Base-by-base conservation (phyloP, 2,113 vertebrate species). In the Lepus americanus region DNA sequence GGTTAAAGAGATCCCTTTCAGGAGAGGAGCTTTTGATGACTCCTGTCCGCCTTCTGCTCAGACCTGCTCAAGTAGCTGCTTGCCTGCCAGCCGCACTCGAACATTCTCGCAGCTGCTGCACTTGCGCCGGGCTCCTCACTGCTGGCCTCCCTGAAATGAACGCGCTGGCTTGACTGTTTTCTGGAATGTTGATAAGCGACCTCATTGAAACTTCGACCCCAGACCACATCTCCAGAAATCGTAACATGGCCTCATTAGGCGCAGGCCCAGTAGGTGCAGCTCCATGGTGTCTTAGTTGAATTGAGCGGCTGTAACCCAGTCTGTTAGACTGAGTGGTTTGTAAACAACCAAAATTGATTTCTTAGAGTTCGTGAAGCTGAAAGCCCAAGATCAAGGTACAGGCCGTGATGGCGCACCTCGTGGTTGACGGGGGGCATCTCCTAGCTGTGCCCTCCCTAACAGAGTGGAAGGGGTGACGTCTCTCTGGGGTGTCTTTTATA, bases 1-100 rank as follows among this genome's bases (percentile, higher is more conserved):
- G 51, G 83, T 39, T 87, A 49, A 76, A 94, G 89, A 90, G 66
- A 91, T 86, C 64, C 59, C 73, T 95, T 79, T 93, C 94, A 74
- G 90, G 69, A 92, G 36, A 61, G 20, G 53, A 84, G 53, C 53
- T 87, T 95, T 91, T 80, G 96, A 94, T 87, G 70, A 36, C 8
- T 76, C 13, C 53, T 27, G 1, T 33, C 31, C n/a, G 22, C 64
- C 51, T 69, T 92, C 20, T 31, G 72, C 86, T 93, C 66, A 67
- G 72, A 64, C 2, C 0, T 39, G 22, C 66, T 64, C 72, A 74
- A 67, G 81, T 51, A 82, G 66, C 79, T 53, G 44, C 53, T 16
- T 44, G 16, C n/a, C 19, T 66, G 17, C 81, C 55, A 59, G 25
- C 49, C 19, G 19, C 25, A 66, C 49, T 31, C n/a, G 63, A 69